phyloP scores from a whole-genome alignment of 2,113 vertebrate species.

The Oryzias melastigma region DNA sequence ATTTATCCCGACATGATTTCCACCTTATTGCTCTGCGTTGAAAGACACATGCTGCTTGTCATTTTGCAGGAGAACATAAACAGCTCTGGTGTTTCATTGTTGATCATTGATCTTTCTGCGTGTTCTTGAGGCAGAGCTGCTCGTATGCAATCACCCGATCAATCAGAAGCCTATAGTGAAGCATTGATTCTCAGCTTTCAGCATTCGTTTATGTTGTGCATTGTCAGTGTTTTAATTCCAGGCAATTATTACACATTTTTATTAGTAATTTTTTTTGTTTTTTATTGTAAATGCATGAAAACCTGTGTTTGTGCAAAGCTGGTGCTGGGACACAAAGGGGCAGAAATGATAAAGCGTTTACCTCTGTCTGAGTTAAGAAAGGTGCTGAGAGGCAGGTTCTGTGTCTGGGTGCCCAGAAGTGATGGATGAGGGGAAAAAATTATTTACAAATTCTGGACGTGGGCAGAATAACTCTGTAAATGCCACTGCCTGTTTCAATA shows the following conservation, averaged over 20 bases:
- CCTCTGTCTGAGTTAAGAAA: constrained; percentile 44
- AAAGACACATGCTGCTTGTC: constrained; percentile 30
- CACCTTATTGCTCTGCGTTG: constrained; percentile 51
- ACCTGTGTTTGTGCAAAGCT: constrained; percentile 38
- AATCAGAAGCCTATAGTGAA: constrained; percentile 7
- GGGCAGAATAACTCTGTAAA: constrained; percentile 54
- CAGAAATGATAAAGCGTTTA: constrained; percentile 58
- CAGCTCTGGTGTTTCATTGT: constrained; percentile 32
- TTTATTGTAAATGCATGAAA: constrained; percentile 8
- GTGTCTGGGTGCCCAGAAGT: constrained; percentile 40
- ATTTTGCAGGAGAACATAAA: constrained; percentile 44
- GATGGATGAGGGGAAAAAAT: constrained; percentile 62
- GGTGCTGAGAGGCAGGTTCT: constrained; percentile 45
- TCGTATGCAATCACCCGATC: neutral
- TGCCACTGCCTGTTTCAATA: constrained; percentile 34
- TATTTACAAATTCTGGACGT: constrained; percentile 54
- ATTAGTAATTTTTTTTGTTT: constrained; percentile 12
- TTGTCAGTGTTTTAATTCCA: constrained; percentile 11
- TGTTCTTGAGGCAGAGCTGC: constrained; percentile 20
- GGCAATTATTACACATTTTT: constrained; percentile 13
- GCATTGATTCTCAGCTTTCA: constrained; percentile 20
- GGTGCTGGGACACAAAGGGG: constrained; percentile 29
- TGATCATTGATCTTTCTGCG: constrained; percentile 40
- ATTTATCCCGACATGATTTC: constrained; percentile 51
- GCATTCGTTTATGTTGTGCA: neutral